These are phyloP conservation scores for Peromyscus leucopus DNA, from an alignment of 2,113 vertebrate species.

Conservation along the genomic window DNA sequence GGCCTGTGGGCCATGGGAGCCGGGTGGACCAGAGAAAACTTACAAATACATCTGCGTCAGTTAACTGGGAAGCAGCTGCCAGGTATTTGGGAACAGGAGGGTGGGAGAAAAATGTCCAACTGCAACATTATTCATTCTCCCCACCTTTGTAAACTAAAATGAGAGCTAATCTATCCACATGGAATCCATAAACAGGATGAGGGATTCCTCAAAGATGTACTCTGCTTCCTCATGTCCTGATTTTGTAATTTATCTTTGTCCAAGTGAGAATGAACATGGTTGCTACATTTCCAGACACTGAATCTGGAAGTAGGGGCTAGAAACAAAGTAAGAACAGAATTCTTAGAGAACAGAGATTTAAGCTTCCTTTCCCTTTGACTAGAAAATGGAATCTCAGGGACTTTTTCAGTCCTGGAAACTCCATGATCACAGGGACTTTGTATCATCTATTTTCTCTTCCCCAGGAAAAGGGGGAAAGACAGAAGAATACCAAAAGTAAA, in stretches of 20 bases:
- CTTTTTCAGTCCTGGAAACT: not conserved
- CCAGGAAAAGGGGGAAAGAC: not conserved
- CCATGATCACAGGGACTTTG: not conserved
- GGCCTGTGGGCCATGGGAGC: too few species aligned
- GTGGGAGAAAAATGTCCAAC: too few species aligned
- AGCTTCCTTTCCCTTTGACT: not conserved
- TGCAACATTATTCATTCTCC: too few species aligned
- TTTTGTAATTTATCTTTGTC: not conserved
- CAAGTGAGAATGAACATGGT: not conserved
- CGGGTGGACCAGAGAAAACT: too few species aligned
- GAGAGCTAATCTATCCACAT: not conserved
- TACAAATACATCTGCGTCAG: too few species aligned
- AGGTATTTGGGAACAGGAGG: too few species aligned
- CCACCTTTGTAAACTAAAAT: too few species aligned
- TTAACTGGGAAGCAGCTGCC: too few species aligned
- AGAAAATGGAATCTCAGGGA: not conserved
- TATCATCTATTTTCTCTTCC: not conserved
- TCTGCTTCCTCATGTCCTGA: not conserved
- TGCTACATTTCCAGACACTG: not conserved
- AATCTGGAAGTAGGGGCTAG: not conserved
- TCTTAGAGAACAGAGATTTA: not conserved
- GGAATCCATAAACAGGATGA: not conserved
- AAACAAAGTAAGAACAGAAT: not conserved
- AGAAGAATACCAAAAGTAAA: not conserved
- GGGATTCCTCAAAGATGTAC: not conserved